Base-by-base conservation (phyloP, 1,140 invertebrate species). In the Drosophila elegans region DNA sequence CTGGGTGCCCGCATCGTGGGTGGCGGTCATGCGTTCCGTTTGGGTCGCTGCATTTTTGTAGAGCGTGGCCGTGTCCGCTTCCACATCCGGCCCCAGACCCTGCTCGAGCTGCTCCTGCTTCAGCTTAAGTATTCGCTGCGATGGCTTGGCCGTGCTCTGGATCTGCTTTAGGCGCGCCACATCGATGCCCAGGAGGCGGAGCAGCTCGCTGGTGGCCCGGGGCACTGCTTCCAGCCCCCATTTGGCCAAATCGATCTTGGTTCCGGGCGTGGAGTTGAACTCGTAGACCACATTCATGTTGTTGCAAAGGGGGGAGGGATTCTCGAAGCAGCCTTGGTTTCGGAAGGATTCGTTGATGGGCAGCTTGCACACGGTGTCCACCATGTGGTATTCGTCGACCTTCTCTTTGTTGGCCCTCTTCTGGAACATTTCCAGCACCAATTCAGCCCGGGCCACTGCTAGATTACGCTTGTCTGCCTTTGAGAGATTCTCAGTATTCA, bases 211-310 rank as follows among this genome's bases (percentile, higher is more conserved):
- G 12, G 84, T 89, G 0, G 29, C 11, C 3, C n/a, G 10, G 1
- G 83, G 83, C 42, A 83, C 5, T 0, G 32, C 16, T 27, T 89
- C 67, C 32, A 88, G 9, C 2, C 83, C 83, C 83, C 83, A 88
- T 32, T 80, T 83, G 7, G 49, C 25, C 13, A 88, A 6, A 6
- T 73, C 42, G 1, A 89, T 77, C 3, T 51, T 39, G 0, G 75
- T 54, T 1, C 63, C 74, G 1, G 62, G 62, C 0, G 60, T 72
- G 2, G 83, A 83, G 13, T 89, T 88, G 27, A 88, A 89, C 21
- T 73, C 67, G 29, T 89, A 88, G 3, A n/a, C 36, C 3, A 88
- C 83, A 46, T 88, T 88, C 16, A 45, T 69, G 39, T 88, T 88
- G 29, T 80, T 88, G 34, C 52, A 55, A 3, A 88, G 36, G 1